Percentiles rank a stretch among this genome's conserved stretches.
phyloP scores from a whole-genome alignment of 2,888 invertebrate genomes.

The Ephialtes manifestator region DNA sequence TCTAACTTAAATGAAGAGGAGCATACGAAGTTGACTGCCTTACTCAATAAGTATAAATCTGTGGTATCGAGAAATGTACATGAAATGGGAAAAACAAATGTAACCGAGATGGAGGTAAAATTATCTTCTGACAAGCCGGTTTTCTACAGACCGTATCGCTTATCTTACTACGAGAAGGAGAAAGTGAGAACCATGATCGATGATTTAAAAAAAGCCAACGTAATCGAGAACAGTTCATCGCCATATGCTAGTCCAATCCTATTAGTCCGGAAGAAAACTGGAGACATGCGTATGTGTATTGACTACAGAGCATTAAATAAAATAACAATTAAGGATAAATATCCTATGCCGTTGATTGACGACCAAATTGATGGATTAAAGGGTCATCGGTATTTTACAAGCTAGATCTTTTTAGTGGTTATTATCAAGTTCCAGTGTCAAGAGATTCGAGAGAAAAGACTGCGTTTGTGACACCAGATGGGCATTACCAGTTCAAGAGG shows the following conservation, averaged over 20 bases:
- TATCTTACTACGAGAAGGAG: slow-evolving; percentile 72
- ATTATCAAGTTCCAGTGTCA: slow-evolving; percentile 80
- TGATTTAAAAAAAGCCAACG: slow-evolving; percentile 27
- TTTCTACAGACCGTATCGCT: slow-evolving; percentile 74
- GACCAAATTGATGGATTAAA: no score
- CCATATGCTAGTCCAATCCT: no score
- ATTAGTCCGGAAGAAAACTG: slow-evolving; percentile 42
- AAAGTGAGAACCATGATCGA: slow-evolving; percentile 67
- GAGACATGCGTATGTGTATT: slow-evolving; percentile 72
- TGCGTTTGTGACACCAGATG: no score
- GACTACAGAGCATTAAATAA: slow-evolving; percentile 77
- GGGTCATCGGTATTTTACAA: no score
- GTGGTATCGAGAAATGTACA: slow-evolving; percentile 35
- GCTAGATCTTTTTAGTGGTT: slow-evolving; percentile 76
- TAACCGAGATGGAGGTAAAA: slow-evolving; percentile 73
- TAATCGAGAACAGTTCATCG: slow-evolving; percentile 35
- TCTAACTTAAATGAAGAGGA: slow-evolving; percentile 44
- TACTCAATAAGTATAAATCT: slow-evolving; percentile 50
- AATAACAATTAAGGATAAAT: no score
- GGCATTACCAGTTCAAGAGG: no score
- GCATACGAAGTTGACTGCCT: slow-evolving; percentile 26
- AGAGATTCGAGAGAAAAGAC: no score
- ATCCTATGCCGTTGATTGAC: no score
- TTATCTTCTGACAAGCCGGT: slow-evolving; percentile 70
- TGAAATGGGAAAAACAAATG: slow-evolving; percentile 68